Evolutionary conservation across 2,797 vertebrate genomes (phyloP), one percentile per base, ranked within the genome.

Genomic region (Crax fasciolata): DNA sequence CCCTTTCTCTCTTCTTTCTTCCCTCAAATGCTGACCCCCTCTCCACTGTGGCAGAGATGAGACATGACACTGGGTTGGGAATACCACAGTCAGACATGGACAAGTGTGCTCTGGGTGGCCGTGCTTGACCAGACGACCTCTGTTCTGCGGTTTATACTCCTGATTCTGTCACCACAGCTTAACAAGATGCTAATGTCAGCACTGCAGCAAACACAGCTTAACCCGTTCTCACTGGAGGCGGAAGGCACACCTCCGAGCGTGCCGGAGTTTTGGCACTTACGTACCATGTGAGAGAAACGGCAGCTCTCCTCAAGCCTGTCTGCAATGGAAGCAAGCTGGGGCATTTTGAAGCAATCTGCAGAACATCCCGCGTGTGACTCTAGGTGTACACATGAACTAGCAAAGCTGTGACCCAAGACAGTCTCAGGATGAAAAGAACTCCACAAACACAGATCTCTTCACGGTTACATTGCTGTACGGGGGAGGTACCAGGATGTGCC

Each of bases 221-320:
- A 54, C 27, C 49, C 19, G 6, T 54, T 30, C n/a, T 28, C 51
- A 59, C 32, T 1, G 3, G 0, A 39, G 23, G 32, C 51, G 51
- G 35, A 39, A 68, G 27, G 6, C 14, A 5, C 35, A 62, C 15
- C 49, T 59, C 66, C 1, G 1, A 0, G 4, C 2, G 1, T 3
- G 20, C 15, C 27, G 39, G n/a, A 25, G 10, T 16, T 70, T 19
- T 63, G 70, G 44, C 0, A 0, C 18, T 74, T 77, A 39, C 21
- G 44, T 0, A 1, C 35, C 27, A 74, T 46, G 66, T 13, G 6
- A 77, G 28, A 66, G 48, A 76, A 83, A 48, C 4, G 11, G 10
- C 14, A n/a, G 52, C 19, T 55, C 21, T 67, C n/a, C 35, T 24
- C 11, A 59, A 55, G n/a, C 14, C 25, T 35, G 35, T 32, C 73